Percentiles rank a stretch among this genome's conserved stretches.
phyloP scores from a whole-genome alignment of 1,140 invertebrate genomes.

The Apis dorsata region DNA sequence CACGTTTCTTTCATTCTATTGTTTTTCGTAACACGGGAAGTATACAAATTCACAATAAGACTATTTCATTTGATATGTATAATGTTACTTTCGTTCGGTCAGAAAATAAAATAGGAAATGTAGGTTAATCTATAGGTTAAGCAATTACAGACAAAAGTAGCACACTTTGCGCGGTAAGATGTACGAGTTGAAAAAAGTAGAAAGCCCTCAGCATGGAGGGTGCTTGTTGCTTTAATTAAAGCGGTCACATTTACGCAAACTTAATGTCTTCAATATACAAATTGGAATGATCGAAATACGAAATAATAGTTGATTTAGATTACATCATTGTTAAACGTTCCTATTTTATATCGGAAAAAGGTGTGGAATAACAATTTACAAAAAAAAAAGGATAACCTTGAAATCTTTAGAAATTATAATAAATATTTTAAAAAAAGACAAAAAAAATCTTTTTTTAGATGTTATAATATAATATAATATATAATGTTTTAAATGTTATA shows the following conservation, averaged over 20 bases:
- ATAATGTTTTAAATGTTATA: no score
- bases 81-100: not conserved
- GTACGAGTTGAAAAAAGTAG: conserved; percentile 19
- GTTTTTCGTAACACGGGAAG: not conserved
- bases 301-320: conserved; percentile 13
- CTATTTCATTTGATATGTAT: not conserved
- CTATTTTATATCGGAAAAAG: conserved; percentile 1
- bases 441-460: not conserved
- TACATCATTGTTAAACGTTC: conserved; percentile 2
- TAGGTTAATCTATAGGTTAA: conserved; percentile 40
- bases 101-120: conserved; percentile 43
- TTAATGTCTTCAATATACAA: not conserved
- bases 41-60: not conserved
- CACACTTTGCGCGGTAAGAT: conserved; percentile 1
- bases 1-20: not conserved
- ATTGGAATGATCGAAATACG: not conserved
- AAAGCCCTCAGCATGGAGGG: conserved; percentile 27
- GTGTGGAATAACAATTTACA: not conserved
- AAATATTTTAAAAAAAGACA: not conserved
- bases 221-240: conserved; percentile 25
- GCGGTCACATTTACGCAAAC: conserved; percentile 9
- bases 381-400: not conserved
- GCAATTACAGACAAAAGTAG: conserved; percentile 32
- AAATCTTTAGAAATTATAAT: not conserved
- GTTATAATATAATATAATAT: not conserved